Evolutionary conservation across 23 tunicate genomes (phyloP), one percentile per base, ranked within the genome.

Genomic region (Halocynthia roretzi): DNA sequence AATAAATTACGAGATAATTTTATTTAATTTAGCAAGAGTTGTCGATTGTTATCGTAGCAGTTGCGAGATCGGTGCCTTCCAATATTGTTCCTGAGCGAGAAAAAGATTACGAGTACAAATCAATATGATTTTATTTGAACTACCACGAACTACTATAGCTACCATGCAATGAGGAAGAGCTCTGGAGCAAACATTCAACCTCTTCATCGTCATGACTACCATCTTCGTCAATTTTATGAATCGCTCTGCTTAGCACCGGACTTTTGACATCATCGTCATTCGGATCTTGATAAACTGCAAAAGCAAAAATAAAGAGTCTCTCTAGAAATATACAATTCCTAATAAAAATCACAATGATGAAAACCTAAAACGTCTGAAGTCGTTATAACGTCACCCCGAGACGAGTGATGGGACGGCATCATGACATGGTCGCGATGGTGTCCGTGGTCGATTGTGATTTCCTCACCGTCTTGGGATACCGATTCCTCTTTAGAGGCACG

Each of bases 11-110:
- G 44, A 31, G 44, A 31, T 4, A 0, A 31, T 31, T 31, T 31
- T n/a, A n/a, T 31, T 31, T 0, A 31, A 31, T 4, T 31, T 4
- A 31, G 44, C 4, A 4, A 31, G 44, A 31, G 44, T 31, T 31
- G 71, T 67, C 23, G n/a, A 58, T 58, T 58, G n/a, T 15, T 10
- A 67, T 11, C 12, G 71, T 12, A 21, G 71, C 71, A 50, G 71
- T 67, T 11, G 71, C 78, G 14, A 74, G 64, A 18, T 74, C 78
- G 8, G 78, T 74, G 0, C 78, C 78, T 74, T 74, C 78, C 10
- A 74, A 54, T 5, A 74, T 19, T 5, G 78, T 74, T 21, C 78
- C 78, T 74, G 44, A 31, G 44, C 44, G 44, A 31, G 44, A 4
- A 31, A 4, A 31, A 31, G 44, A 31, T 31, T 31, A 31, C 4